Conservation (phyloP, 2,797 vertebrate species). For the Phalloptychus januarius region DNA sequence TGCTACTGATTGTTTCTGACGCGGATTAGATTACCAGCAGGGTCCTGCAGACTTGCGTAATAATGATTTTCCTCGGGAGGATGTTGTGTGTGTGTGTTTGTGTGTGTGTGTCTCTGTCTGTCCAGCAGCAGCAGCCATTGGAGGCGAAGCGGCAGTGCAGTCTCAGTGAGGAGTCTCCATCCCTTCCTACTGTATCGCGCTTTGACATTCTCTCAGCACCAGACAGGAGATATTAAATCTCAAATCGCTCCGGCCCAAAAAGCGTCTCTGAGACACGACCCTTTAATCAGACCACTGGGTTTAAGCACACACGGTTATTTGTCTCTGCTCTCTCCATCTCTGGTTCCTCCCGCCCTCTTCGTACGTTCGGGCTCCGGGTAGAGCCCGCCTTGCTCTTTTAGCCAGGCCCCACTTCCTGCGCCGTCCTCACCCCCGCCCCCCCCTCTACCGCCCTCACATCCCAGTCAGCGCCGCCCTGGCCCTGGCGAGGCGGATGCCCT, state of each 20-base stretch:
- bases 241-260: constrained; percentile 1
- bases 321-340: constrained; percentile 26
- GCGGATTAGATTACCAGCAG: not conserved
- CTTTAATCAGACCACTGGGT: constrained; percentile 37
- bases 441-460: constrained; percentile 79
- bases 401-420: constrained; percentile 60
- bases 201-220: constrained; percentile 15
- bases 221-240: constrained; percentile 17
- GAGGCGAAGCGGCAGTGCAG: constrained; percentile 21
- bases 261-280: constrained; percentile 1
- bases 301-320: constrained; percentile 43
- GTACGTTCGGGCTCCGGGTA: constrained; percentile 48
- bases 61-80: not conserved
- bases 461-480: constrained; percentile 86
- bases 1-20: constrained; percentile 10
- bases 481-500: constrained; percentile 95
- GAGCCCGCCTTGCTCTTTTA: constrained; percentile 61
- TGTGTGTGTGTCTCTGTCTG: too few relatives aligned
- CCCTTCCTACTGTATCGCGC: not conserved
- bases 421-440: constrained; percentile 57
- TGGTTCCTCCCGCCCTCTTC: constrained; percentile 12
- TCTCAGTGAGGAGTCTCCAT: not conserved
- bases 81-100: too few relatives aligned
- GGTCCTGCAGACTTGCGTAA: not conserved
- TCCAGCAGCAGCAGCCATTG: constrained; percentile 24